Base-by-base conservation (phyloP, 1,140 invertebrate species). In the Trissolcus basalis region DNA sequence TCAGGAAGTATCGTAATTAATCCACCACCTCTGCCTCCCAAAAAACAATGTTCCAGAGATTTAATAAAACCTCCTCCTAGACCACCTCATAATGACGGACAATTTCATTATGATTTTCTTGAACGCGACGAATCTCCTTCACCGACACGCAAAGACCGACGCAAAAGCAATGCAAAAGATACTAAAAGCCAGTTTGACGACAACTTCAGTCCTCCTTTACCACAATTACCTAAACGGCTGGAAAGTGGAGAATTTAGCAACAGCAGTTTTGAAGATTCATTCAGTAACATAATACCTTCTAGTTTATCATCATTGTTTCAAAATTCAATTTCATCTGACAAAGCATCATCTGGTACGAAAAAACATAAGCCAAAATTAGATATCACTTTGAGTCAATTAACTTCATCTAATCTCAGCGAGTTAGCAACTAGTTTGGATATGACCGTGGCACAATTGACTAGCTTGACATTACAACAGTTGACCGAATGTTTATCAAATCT, bases 1-100 rank as follows among this genome's bases (percentile, higher is more conserved):
- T 90, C 87, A n/a, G 83, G 80, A 44, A 87, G 79, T 82, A 90
- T 82, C 85, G 88, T 82, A 86, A 89, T 91, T 50, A 90, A 95
- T 72, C 95, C 95, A 0, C 95, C 95, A 8, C 95, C 95, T 0
- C 87, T 96, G 59, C 95, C 95, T 2, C 95, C 95, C 0, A 96
- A 96, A 84, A 95, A 95, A 80, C 90, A 93, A 32, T 80, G 83
- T 35, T 79, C 77, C 11, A 80, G 85, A 67, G 76, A 81, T 5
- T 78, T 80, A 1, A 75, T 86, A 5, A 91, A 90, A 65, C 92
- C 93, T 0, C 93, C 92, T 0, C 92, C 92, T 1, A 88, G 92
- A 49, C 92, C 92, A 33, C 92, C 91, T 7, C 90, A 91, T 67
- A 90, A 82, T 15, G 91, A 91, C 35, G 89, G 87, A 83, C 76